A percentile compares a stretch with the other conserved stretches of the same genome.
Evolutionary conservation across 2,797 vertebrate species (phyloP).

Genomic region (Pangasius mekongensis): DNA sequence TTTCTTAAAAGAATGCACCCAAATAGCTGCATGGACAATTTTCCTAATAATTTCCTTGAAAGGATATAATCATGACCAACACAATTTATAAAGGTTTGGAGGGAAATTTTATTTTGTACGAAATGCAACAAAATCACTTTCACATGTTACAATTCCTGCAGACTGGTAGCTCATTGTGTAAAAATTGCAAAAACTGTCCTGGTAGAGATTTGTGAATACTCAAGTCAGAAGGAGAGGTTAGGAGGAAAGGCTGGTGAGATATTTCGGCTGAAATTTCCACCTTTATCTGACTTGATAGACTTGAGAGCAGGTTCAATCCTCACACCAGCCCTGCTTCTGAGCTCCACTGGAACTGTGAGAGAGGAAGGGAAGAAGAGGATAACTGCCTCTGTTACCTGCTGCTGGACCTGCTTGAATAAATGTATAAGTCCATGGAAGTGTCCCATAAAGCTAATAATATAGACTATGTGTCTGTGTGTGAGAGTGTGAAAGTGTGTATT

Average conservation of each 20-base stretch:
- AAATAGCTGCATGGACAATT: background rate
- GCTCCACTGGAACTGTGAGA: background rate
- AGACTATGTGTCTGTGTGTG: conserved; percentile 8
- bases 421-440: conserved; percentile 6
- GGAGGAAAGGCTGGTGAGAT: background rate
- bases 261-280: background rate
- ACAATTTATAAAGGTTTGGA: background rate
- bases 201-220: background rate
- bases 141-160: background rate
- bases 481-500: conserved; percentile 36
- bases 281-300: background rate
- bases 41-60: background rate
- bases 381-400: conserved; percentile 39
- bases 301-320: background rate
- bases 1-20: background rate
- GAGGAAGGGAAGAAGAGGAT: conserved; percentile 1
- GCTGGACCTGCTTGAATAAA: conserved; percentile 13
- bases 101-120: background rate
- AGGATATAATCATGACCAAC: conserved; percentile 10
- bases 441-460: conserved; percentile 26
- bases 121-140: background rate
- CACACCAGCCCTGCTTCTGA: background rate
- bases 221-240: background rate
- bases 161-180: background rate
- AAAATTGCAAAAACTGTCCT: conserved; percentile 1